Evolutionary conservation across 2,797 vertebrate genomes (phyloP).

Genomic region (Syndactyla subalaris): DNA sequence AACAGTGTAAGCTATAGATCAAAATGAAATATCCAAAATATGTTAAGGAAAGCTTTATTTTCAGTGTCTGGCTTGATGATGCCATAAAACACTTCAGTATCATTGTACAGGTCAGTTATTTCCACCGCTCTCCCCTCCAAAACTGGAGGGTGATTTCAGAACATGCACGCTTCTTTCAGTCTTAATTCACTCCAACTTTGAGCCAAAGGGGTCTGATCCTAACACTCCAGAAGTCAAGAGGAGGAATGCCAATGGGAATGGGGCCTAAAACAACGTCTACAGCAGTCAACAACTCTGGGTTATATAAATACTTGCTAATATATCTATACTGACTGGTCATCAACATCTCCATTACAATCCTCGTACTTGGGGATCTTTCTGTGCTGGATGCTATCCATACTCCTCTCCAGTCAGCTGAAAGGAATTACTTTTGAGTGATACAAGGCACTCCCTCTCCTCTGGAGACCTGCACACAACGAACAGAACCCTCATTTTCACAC

Average conservation of each 20-base stretch:
- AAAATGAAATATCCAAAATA: not conserved
- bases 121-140: not conserved
- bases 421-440: not conserved
- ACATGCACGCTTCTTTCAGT: not conserved
- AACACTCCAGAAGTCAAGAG: not conserved
- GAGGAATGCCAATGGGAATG: not conserved
- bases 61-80: not conserved
- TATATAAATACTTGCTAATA: not conserved
- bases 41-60: not conserved
- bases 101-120: not conserved
- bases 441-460: not conserved
- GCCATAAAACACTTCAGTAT: not conserved
- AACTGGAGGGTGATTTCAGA: not conserved
- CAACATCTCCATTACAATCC: not conserved
- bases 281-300: constrained; percentile 28
- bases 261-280: constrained; percentile 25
- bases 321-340: constrained; percentile 13
- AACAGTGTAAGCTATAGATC: constrained; percentile 12
- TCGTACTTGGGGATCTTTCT: not conserved
- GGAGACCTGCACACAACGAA: not conserved
- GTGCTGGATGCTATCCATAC: not conserved
- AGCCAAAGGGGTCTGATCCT: constrained; percentile 20
- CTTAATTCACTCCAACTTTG: not conserved
- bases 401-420: not conserved
- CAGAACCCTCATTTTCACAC: not conserved